These are phyloP conservation scores for Sardinella longiceps DNA, from an alignment of 2,797 vertebrate genomes.

Conservation along the genomic window DNA sequence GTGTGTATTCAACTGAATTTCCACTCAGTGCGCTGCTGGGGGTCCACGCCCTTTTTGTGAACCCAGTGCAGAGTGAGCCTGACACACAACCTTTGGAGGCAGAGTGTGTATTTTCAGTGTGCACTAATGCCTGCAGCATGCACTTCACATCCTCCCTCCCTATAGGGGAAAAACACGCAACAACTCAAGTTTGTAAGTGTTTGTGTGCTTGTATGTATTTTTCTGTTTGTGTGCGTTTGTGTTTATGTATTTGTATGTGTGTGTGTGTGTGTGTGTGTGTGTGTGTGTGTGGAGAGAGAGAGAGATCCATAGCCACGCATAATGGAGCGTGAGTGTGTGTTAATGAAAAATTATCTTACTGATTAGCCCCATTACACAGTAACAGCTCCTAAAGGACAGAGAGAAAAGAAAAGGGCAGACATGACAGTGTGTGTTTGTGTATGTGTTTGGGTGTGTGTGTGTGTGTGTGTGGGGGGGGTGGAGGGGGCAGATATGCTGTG, in stretches of 20 bases:
- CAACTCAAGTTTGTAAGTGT: too few species aligned
- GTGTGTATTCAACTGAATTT: background rate
- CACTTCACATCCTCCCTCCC: background rate
- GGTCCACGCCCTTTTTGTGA: background rate
- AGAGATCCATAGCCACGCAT: background rate
- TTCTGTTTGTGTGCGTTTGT: too few species aligned
- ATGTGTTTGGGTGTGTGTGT: slow-evolving; percentile 33
- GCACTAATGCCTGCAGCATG: too few species aligned
- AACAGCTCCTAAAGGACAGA: background rate
- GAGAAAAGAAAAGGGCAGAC: background rate
- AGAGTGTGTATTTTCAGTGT: background rate
- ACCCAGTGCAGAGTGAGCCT: background rate
- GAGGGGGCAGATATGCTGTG: slow-evolving; percentile 1
- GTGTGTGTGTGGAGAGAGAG: background rate
- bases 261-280: background rate
- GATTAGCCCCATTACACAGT: background rate
- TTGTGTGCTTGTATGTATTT: too few species aligned
- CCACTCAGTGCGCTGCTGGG: background rate
- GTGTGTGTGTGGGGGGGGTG: too few species aligned
- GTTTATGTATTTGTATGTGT: background rate
- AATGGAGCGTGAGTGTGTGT: background rate
- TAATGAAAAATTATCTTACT: background rate
- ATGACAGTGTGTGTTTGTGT: background rate
- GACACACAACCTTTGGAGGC: background rate
- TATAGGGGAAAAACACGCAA: too few species aligned